Evolutionary conservation across 2,888 invertebrate species (phyloP), one percentile per base, ranked within the genome.

Genomic region (Cosmopolites sordidus): DNA sequence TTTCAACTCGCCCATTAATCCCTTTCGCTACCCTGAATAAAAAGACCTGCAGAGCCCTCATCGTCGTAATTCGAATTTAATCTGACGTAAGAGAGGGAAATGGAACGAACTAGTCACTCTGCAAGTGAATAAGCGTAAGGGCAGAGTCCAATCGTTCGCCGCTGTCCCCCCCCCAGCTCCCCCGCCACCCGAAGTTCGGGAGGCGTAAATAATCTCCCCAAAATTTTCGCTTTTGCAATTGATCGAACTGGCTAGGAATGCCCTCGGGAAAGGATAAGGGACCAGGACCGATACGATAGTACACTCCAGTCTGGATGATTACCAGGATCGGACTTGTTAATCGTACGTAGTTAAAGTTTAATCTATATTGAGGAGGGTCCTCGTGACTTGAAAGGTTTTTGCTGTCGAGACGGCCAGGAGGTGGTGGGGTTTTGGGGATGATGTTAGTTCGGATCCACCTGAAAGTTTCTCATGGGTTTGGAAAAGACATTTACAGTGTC

Each of bases 201-300:
- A 63, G 64, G 65, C 68, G 68, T 68, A 67, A 68, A 67, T 66
- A 68, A 63, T 79, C 78, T 66, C 71, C 66, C 71, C 66, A 63
- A 68, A 66, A 55, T 52, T 51, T 52, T 62, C 63, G 64, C 66
- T 66, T 65, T 67, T 68, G 68, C 67, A 68, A 68, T 68, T 68
- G 67, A 67, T 76, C 77, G 79, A 79, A 75, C 79, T 78, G 63
- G 8, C 63, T 65, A 61, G 63, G 59, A 60, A 50, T 59, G 54
- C 56, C 73, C 78, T 77, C 76, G 77, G 74, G 74, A 69, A 51
- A 58, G 57, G 57, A 45, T 49, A 64, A 51, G 59, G 55, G 53
- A 14, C 40, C 48, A 43, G 45, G 47, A 39, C 16, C 27, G 56
- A 53, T 49, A 46, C 52, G 56, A 56, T 56, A 56, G 56, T 55